phyloP scores from a whole-genome alignment of 2,113 vertebrate species.

The Petromus typicus region DNA sequence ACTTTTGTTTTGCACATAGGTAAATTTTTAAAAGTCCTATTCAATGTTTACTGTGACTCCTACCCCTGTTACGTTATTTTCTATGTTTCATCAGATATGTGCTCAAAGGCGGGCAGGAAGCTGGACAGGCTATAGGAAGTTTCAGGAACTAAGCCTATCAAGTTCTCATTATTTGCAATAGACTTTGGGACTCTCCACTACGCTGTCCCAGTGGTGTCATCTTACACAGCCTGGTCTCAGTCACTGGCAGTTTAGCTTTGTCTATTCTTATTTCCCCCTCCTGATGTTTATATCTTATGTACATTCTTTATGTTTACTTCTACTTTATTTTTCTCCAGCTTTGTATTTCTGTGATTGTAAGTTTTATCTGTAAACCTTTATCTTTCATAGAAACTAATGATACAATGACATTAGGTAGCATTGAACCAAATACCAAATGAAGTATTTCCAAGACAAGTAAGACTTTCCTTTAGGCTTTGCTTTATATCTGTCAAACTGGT shows the following conservation, averaged over 20 bases:
- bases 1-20: conserved; percentile 29
- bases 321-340: not conserved
- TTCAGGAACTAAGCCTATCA: not conserved
- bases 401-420: not conserved
- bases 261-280: not conserved
- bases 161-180: not conserved
- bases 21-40: not conserved
- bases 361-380: not conserved
- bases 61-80: not conserved
- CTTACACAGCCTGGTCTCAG: not conserved
- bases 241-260: not conserved
- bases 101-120: not conserved
- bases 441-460: not conserved
- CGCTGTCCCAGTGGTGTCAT: rapidly evolving
- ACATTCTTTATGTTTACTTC: not conserved
- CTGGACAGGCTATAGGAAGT: not conserved
- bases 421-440: not conserved
- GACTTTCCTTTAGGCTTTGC: not conserved
- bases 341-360: not conserved
- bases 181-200: rapidly evolving
- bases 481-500: not conserved
- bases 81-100: not conserved
- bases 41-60: not conserved
- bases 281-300: not conserved
- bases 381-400: not conserved